Evolutionary conservation across 2,888 invertebrate genomes (phyloP), one percentile per base, ranked within the genome.

Genomic region (Cosmia pyralina): DNA sequence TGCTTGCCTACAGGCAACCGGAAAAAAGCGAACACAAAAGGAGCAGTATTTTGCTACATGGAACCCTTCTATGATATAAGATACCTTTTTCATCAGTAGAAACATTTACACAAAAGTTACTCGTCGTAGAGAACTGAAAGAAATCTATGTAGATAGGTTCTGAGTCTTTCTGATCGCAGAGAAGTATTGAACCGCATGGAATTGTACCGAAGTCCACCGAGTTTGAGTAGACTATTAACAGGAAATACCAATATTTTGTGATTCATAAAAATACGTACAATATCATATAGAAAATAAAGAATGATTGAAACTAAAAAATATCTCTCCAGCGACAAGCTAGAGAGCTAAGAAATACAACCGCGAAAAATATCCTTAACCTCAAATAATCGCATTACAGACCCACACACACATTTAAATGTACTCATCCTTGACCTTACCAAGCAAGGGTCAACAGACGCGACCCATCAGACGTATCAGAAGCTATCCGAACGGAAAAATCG

Each of bases 401-500:
- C 80, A 84, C 75, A 73, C 73, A 83, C 78, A 72, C 83, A 85
- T 83, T 80, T 78, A 80, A 82, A 80, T 83, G 77, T 85, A 83
- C 79, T 81, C 83, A 90, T 89, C 93, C 94, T 92, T 94, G 94
- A 95, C 94, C 95, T 93, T 85, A 73, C 88, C 81, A 89, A 92
- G 92, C 64, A 38, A 72, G 88, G 93, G 93, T 93, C 94, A 94
- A 90, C 89, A 89, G 90, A 90, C 91, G 88, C 85, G 87, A 88
- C 89, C 92, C 89, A 90, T 89, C 87, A 88, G 92, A 83, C 74
- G 78, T 92, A 94, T 92, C 92, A 90, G 92, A 91, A 94, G 94
- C 95, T 95, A 94, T 93, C 92, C 94, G 92, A 93, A 93, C 91
- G 94, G 94, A 95, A 95, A 95, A 95, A 95, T 95, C 94, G 92